Evolutionary conservation across 2,888 invertebrate genomes (phyloP), one percentile per base, ranked within the genome.

Genomic region (Chrysina gloriosa): DNA sequence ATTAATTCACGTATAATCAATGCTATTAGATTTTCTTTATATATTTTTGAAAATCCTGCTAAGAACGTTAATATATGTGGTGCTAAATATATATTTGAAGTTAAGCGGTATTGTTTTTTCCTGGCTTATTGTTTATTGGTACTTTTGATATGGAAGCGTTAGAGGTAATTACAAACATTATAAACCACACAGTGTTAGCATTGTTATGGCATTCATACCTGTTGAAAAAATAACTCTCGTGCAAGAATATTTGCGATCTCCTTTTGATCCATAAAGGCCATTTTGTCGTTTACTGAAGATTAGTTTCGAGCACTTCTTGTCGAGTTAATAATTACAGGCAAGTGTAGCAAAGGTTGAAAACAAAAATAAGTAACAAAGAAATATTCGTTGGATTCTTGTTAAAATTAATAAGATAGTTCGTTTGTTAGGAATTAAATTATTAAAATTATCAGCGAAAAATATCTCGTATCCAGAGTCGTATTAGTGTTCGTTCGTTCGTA

Each of bases 231-330:
- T 87, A 92, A 90, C 88, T 93, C 93, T 83, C 90, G 92, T 81
- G 93, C 92, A 80, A 93, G 88, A 85, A 93, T 91, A 85, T 90
- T 92, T 78, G 92, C 92, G 83, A 93, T 91, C 88, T 93, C 93
- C 86, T 90, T 89, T 82, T 92, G 91, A 86, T 93, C 93, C 87
- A 93, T 90, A 72, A 81, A 82, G 71, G 81, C 82, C 82, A 83
- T 82, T 27, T 61, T 50, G 68, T 52, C 48, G 27, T 64, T 68
- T 52, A 63, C 45, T 11, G 25, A n/a, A 39, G 14, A 58, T 52
- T 52, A 31, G 29, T 21, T 61, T 42, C 27, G 25, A 9, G 21
- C 25, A 27, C 42, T 23, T 42, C 14, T 21, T 61, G 23, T 14
- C 11, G 36, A 36, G 34, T 29, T 14, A n/a, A 16, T 19, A 25